Base-by-base conservation (phyloP, 2,888 invertebrate genomes). In the Blera fallax region DNA sequence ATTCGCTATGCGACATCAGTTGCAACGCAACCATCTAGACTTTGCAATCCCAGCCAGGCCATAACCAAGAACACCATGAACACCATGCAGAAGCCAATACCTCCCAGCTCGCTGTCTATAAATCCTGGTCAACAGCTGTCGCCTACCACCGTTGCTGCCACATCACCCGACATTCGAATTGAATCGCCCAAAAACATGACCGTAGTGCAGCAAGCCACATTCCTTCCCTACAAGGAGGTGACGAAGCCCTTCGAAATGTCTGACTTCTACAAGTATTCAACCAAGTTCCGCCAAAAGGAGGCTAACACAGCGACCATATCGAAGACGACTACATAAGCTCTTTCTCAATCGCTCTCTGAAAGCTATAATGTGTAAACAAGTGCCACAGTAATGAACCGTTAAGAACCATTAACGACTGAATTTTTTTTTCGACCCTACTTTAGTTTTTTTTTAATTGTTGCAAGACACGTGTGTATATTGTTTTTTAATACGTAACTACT, bases 201-300 rank as follows among this genome's bases (percentile, higher is more conserved):
- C 0, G 94, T 98, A 0, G 96, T 98, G 34, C 96, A 97, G 90
- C 96, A 96, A 87, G 97, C 97, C 37, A 97, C 96, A 89, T 97
- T 96, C 93, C 97, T 97, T 91, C 97, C 97, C 0, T 97, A 97
- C 90, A 94, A 97, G 89, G 98, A 99, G 93, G 97, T 97, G 74
- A 97, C 97, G 0, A 99, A 99, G 91, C 98, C 98, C 2, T 99
- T 98, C 93, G 98, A 98, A 93, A 98, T 98, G 97, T 96, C 98
- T 0, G 99, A 99, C 92, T 98, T 98, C 92, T 99, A 98, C 92
- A 99, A 98, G 92, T 99, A 99, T 92, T 98, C 98, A 65, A 98
- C 98, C 4, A 98, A 98, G 91, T 97, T 96, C 91, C 94, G 98
- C 84, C 95, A 97, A 88, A 94, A 94, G 88, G 91, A 91, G 62